Evolutionary conservation across 2,113 vertebrate genomes (phyloP).

Genomic region (Hippocampus zosterae): DNA sequence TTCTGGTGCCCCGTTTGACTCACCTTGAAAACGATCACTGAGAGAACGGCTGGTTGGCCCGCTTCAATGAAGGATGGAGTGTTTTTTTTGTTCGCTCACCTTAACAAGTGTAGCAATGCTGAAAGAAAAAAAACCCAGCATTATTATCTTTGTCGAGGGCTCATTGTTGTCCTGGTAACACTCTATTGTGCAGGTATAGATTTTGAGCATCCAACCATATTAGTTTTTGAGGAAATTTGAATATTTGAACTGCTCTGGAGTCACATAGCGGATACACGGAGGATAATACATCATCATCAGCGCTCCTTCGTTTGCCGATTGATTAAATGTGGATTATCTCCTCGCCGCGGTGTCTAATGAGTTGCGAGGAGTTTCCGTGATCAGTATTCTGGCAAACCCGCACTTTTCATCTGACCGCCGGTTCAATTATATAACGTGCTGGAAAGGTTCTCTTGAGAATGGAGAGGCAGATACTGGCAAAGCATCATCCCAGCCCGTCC

Average conservation of each 20-base stretch:
- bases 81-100: too few species aligned
- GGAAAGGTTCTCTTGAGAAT: slow-evolving; percentile 41
- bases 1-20: not conserved
- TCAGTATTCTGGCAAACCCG: slow-evolving; percentile 47
- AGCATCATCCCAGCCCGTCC: slow-evolving; percentile 57
- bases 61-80: too few species aligned
- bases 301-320: slow-evolving; percentile 7
- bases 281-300: slow-evolving; percentile 3
- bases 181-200: not conserved
- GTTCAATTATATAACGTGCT: slow-evolving; percentile 43
- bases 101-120: too few species aligned
- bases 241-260: not conserved
- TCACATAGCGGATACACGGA: not conserved
- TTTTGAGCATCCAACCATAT: not conserved
- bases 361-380: slow-evolving; percentile 28
- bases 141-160: too few species aligned
- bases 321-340: slow-evolving; percentile 27
- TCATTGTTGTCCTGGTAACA: not conserved
- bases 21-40: too few species aligned
- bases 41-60: too few species aligned
- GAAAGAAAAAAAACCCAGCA: too few species aligned
- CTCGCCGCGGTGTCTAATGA: slow-evolving; percentile 8
- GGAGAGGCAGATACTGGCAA: slow-evolving; percentile 59
- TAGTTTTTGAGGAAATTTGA: not conserved
- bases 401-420: slow-evolving; percentile 47